These are phyloP conservation scores for Micrastur ruficollis DNA, from an alignment of 2,797 vertebrate genomes.

Conservation along the genomic window DNA sequence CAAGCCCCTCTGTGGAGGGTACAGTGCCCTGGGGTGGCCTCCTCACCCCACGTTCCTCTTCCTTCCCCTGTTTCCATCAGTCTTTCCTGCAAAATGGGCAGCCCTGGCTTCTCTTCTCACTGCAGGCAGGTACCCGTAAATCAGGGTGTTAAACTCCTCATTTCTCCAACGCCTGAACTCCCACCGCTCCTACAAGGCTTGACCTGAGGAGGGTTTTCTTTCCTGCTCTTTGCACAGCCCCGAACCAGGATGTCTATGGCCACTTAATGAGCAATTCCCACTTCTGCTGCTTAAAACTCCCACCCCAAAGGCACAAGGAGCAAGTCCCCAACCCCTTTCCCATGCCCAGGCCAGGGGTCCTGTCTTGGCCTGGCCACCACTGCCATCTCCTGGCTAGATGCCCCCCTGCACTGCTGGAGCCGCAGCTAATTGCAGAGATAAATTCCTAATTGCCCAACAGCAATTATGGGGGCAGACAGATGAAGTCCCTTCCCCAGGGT, in stretches of 20 bases:
- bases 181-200: not conserved
- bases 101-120: not conserved
- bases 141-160: not conserved
- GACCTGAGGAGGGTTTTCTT: not conserved
- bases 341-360: not conserved
- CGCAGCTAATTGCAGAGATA: not conserved
- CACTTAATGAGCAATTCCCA: rapidly evolving
- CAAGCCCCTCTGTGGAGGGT: not conserved
- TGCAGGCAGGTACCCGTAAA: not conserved
- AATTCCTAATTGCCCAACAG: not conserved
- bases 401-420: not conserved
- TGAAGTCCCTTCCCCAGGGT: not conserved
- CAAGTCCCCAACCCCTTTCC: not conserved
- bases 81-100: not conserved
- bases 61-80: not conserved
- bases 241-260: not conserved
- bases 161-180: not conserved
- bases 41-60: not conserved
- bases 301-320: not conserved
- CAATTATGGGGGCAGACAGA: not conserved
- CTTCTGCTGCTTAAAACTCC: not conserved
- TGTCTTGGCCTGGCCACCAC: conserved; percentile 37
- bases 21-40: not conserved
- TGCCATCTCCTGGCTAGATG: conserved; percentile 60
- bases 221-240: not conserved